These are phyloP conservation scores for Nerophis lumbriciformis DNA, from an alignment of 2,113 vertebrate species.

Conservation along the genomic window DNA sequence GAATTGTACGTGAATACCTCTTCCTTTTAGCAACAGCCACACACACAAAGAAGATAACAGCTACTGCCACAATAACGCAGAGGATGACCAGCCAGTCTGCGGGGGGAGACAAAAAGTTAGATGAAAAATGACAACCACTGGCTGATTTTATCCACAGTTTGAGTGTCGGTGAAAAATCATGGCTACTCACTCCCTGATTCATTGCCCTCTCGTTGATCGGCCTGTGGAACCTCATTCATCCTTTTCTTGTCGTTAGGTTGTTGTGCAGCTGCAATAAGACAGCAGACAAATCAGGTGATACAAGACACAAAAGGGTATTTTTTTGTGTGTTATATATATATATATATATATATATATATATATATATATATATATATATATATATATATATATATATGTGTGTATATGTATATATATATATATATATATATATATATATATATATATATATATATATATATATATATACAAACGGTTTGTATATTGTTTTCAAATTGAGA, in stretches of 20 bases:
- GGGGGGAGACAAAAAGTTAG: slow-evolving; percentile 17
- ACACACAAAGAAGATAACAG: slow-evolving; percentile 53
- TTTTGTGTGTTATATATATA: too few relatives aligned
- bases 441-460: too few relatives aligned
- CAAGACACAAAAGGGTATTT: not conserved
- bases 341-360: too few relatives aligned
- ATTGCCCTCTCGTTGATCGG: fast-evolving
- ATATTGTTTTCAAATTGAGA: not conserved
- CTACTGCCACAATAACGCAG: slow-evolving; percentile 44
- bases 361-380: too few relatives aligned
- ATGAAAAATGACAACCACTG: not conserved
- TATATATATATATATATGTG: too few relatives aligned
- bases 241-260: not conserved
- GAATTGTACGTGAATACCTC: slow-evolving; percentile 43
- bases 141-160: not conserved
- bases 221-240: fast-evolving
- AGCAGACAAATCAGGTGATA: not conserved
- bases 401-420: too few relatives aligned
- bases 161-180: not conserved
- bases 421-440: too few relatives aligned
- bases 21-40: slow-evolving; percentile 53
- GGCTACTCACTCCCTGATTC: slow-evolving; percentile 34
- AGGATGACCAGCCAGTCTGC: slow-evolving; percentile 68
- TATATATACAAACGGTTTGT: too few relatives aligned
- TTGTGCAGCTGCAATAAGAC: slow-evolving; percentile 17